Base-by-base conservation (phyloP, 2,113 vertebrate species). In the Merops nubicus region DNA sequence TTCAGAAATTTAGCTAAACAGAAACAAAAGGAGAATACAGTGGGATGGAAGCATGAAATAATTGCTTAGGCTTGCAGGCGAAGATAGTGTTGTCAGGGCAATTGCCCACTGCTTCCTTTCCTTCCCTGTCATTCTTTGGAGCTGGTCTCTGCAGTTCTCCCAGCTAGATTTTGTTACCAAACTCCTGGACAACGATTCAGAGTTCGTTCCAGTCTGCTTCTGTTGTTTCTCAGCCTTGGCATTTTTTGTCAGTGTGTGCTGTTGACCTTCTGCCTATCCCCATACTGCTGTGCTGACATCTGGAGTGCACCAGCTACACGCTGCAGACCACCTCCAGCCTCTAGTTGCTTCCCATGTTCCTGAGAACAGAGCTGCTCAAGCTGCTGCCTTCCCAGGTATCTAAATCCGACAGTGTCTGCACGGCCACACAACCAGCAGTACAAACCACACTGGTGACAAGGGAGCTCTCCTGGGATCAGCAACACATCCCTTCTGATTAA, bases 21-120 rank as follows among this genome's bases (percentile, higher is more conserved):
- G 43, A 85, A 77, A 51, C 40, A 69, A 59, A 76, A 68, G 40
- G 53, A 57, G 43, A 70, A 17, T 63, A 5, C 86, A 88, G 42
- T 28, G 26, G 6, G 2, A 29, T 16, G 36, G 19, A 64, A 73
- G 22, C 21, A 13, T 34, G 20, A 65, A 80, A 56, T 68, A 19
- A 45, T n/a, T 42, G 26, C 34, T 29, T 29, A 3, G 40, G 21
- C 25, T 91, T 38, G 36, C 10, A 76, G 59, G 29, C 0, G 0
- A 36, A 65, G 20, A 17, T 3, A 15, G 8, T 53, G 8, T 19
- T 64, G 33, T 47, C 62, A 9, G 0, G 15, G 47, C 23, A 82
- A 8, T 34, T 75, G 36, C 17, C 54, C 74, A 40, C 43, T 50
- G 43, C 26, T 77, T 87, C 31, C 45, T 78, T 57, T 83, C 68